Conservation (phyloP, 2,888 invertebrate species). For the Agrochola lota region DNA sequence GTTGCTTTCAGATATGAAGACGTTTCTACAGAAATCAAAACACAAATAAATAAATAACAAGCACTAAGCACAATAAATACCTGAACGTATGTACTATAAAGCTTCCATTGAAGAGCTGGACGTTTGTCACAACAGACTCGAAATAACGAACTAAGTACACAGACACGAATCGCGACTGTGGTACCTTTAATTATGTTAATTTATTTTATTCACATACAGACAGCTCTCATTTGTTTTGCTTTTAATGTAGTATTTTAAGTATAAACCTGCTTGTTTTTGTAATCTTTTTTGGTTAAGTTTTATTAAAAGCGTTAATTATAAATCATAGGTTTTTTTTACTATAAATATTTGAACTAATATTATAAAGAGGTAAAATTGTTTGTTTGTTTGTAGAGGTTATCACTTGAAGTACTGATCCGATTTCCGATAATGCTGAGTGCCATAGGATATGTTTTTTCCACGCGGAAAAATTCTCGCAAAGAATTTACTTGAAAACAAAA, state of each 20-base stretch:
- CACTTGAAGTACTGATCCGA: neutral
- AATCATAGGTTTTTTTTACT: neutral
- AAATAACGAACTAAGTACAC: slow-evolving; percentile 58
- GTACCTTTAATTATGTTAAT: slow-evolving; percentile 39
- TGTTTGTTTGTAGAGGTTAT: neutral
- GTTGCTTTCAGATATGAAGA: neutral
- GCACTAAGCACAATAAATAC: slow-evolving; percentile 37
- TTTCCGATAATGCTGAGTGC: neutral
- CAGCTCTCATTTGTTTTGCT: slow-evolving; percentile 32
- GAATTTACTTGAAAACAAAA: neutral
- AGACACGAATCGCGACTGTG: slow-evolving; percentile 3
- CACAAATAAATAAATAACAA: slow-evolving; percentile 6
- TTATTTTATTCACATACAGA: slow-evolving; percentile 59
- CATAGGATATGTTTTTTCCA: neutral
- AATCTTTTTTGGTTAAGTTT: neutral
- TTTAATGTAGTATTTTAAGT: neutral
- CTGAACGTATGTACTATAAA: slow-evolving; percentile 56
- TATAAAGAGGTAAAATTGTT: too few species aligned
- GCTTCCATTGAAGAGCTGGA: slow-evolving; percentile 40
- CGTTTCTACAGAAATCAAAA: neutral
- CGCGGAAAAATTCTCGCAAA: neutral
- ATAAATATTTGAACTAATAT: too few species aligned
- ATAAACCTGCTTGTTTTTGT: slow-evolving; percentile 29
- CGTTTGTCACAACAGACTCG: slow-evolving; percentile 48
- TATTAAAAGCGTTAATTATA: neutral